These are phyloP conservation scores for Burhinus oedicnemus DNA, from an alignment of 2,113 vertebrate genomes.

Conservation along the genomic window DNA sequence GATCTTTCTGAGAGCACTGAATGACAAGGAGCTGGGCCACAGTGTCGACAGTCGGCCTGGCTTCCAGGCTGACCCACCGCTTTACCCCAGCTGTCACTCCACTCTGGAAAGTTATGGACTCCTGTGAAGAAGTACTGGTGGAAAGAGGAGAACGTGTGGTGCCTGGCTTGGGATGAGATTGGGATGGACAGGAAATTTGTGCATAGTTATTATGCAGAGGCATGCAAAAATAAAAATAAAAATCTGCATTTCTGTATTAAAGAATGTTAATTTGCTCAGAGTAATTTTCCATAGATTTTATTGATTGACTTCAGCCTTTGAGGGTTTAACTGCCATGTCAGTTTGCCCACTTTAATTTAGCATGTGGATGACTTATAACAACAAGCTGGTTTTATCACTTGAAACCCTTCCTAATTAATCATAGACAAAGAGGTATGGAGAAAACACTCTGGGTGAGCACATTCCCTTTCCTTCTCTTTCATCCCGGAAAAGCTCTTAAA, in stretches of 20 bases:
- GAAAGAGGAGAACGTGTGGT: not conserved
- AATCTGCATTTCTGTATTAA: not conserved
- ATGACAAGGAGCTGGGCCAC: not conserved
- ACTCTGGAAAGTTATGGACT: too few relatives aligned
- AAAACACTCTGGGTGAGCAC: slow-evolving; percentile 11
- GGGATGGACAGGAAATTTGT: not conserved
- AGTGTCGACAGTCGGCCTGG: not conserved
- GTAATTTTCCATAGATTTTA: slow-evolving; percentile 70
- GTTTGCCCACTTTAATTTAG: slow-evolving; percentile 60
- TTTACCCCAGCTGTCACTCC: not conserved
- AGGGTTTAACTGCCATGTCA: slow-evolving; percentile 50
- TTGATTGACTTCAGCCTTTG: slow-evolving; percentile 55
- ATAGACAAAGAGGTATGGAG: slow-evolving; percentile 34
- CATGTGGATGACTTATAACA: slow-evolving; percentile 50
- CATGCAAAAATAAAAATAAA: not conserved
- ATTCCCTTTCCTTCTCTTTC: not conserved
- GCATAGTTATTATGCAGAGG: not conserved
- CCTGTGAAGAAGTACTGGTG: not conserved
- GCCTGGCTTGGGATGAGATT: not conserved
- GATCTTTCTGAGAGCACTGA: not conserved
- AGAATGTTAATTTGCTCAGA: slow-evolving; percentile 34
- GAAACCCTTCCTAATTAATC: slow-evolving; percentile 60
- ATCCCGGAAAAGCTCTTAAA: slow-evolving; percentile 12
- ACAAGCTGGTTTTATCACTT: slow-evolving; percentile 53
- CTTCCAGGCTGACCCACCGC: not conserved